phyloP scores from a whole-genome alignment of 2,113 vertebrate species.

The Perca schrenkii region DNA sequence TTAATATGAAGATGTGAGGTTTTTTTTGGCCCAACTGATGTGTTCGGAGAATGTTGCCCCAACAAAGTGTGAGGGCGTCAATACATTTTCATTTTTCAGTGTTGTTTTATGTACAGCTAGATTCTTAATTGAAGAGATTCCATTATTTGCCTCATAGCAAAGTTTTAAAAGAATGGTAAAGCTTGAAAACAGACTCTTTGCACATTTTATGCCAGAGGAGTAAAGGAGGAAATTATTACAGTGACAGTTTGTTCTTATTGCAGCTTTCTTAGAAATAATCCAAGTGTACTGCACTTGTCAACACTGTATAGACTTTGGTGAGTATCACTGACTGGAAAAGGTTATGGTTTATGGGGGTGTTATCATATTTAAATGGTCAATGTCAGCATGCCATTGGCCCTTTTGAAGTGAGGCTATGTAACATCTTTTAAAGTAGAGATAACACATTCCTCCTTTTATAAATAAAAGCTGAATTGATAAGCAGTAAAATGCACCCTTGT shows the following conservation, averaged over 20 bases:
- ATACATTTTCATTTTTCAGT: neutral
- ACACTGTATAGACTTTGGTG: neutral
- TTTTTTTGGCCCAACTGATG: too few species aligned
- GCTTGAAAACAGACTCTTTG: too few species aligned
- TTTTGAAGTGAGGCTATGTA: neutral
- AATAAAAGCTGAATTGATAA: neutral
- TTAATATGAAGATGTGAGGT: too few species aligned
- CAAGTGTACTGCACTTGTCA: too few species aligned
- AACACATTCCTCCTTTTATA: neutral
- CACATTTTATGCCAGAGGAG: neutral
- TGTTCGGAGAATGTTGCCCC: too few species aligned
- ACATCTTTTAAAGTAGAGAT: neutral
- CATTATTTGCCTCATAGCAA: neutral
- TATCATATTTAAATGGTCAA: neutral
- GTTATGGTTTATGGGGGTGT: neutral
- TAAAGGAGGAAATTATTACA: neutral
- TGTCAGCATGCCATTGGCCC: neutral
- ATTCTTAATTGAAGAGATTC: neutral
- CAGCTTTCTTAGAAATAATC: too few species aligned
- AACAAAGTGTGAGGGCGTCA: too few species aligned
- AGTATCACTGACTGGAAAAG: neutral
- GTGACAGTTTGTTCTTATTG: too few species aligned
- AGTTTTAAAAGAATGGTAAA: too few species aligned
- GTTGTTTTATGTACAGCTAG: neutral
- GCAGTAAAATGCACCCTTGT: neutral